phyloP scores from a whole-genome alignment of 2,888 invertebrate genomes.

The Thecocarcelia acutangulata region DNA sequence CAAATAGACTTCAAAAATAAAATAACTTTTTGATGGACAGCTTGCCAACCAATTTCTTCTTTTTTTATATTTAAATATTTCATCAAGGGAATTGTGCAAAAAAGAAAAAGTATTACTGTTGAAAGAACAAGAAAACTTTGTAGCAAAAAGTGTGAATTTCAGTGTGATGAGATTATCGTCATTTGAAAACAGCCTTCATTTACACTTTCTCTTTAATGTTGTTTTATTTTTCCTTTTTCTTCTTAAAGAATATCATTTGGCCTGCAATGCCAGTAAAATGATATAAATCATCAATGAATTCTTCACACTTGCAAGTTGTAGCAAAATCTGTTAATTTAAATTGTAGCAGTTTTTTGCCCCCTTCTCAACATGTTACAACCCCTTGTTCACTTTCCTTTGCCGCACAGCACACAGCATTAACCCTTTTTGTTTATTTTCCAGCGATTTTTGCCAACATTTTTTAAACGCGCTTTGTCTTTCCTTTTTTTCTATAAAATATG shows the following conservation, averaged over 20 bases:
- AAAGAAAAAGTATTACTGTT: background rate
- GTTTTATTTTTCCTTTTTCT: too few species aligned
- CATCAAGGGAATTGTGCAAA: constrained; percentile 60
- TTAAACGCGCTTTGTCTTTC: too few species aligned
- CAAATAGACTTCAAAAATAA: constrained; percentile 58
- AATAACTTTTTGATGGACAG: constrained; percentile 68
- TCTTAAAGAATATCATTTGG: too few species aligned
- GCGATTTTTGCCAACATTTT: too few species aligned
- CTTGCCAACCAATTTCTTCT: constrained; percentile 35
- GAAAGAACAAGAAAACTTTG: constrained; percentile 19
- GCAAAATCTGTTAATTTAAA: constrained; percentile 67
- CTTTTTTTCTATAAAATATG: constrained; percentile 57
- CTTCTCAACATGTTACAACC: constrained; percentile 26
- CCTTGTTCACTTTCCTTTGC: background rate
- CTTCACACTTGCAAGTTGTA: constrained; percentile 55
- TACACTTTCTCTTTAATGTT: background rate
- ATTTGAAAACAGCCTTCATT: constrained; percentile 35
- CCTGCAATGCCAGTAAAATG: background rate
- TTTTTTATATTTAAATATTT: background rate
- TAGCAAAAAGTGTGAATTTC: constrained; percentile 50
- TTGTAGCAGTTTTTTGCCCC: constrained; percentile 54
- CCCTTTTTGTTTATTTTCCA: constrained; percentile 39
- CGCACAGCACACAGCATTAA: constrained; percentile 39
- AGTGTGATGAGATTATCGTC: constrained; percentile 53
- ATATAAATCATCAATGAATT: constrained; percentile 60